Evolutionary conservation across 2,888 invertebrate species (phyloP), one percentile per base, ranked within the genome.

Genomic region (Cristatella mucedo): DNA sequence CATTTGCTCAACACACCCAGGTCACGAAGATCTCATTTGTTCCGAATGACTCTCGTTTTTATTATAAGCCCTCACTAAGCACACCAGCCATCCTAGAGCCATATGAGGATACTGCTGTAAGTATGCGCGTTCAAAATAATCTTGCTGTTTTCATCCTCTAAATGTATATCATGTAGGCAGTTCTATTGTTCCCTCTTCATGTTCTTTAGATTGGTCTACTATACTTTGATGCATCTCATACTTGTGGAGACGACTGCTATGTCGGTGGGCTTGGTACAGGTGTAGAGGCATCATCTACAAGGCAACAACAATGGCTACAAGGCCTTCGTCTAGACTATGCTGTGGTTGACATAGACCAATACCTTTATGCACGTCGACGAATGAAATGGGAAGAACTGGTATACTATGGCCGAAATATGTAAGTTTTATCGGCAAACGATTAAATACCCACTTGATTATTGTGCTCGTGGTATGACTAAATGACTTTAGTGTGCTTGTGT

Each of bases 1-100:
- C 78, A 4, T 86, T 85, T 69, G 69, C 76, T 49, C 75, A 78
- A 53, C 73, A 76, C 38, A 82, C 91, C 80, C 75, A 76, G 48
- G 76, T 87, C 33, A 73, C 74, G 41, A 66, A 72, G 46, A 73
- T 82, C 30, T 63, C 73, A 64, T 67, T 74, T 72, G 59, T 75
- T 61, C 68, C 75, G 6, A 69, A 72, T 20, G 76, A 78, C 62
- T 61, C 70, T n/a, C 70, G 77, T 26, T 71, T 80, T 55, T 61
- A 58, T 46, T 70, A 69, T 45, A 73, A 72, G 49, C 66, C 61
- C 38, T 57, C 58, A 40, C 62, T 55, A 33, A 49, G 51, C 38
- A 48, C 52, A 38, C 50, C 49, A 15, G 49, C 58, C 15, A 42
- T 54, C 37, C 51, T 62, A 30, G 49, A 56, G 43, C 59, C 60